phyloP scores from a whole-genome alignment of 2,888 invertebrate species.

The Chymomyza amoena region DNA sequence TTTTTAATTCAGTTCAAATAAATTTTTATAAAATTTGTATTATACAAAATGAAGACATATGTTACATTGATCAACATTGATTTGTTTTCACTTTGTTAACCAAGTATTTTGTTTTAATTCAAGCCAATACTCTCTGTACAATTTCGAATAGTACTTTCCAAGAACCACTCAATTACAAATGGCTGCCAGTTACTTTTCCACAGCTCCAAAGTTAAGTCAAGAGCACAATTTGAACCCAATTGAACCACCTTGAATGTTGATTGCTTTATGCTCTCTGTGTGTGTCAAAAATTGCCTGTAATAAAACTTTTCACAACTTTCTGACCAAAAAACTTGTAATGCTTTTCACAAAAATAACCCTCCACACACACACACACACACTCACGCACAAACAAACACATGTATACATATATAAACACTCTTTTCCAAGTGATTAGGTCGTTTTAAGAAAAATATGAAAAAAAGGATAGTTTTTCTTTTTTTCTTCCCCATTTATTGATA shows the following conservation, averaged over 20 bases:
- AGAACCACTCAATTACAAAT: neutral
- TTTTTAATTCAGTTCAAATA: too few species aligned
- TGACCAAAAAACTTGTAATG: conserved; percentile 4
- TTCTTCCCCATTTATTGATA: conserved; percentile 50
- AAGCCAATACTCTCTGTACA: neutral
- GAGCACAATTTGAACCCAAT: neutral
- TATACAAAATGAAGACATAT: too few species aligned
- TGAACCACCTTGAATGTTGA: neutral
- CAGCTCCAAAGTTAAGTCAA: neutral
- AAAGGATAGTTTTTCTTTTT: conserved; percentile 13
- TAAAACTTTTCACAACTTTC: conserved; percentile 13
- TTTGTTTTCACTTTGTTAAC: neutral
- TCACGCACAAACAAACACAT: neutral
- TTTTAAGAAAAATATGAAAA: conserved; percentile 35
- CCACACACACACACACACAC: neutral
- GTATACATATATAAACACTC: neutral
- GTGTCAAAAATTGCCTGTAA: conserved; percentile 1
- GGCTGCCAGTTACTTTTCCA: neutral
- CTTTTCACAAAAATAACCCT: neutral
- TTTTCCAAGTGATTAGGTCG: conserved; percentile 61
- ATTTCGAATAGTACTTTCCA: neutral
- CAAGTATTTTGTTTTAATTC: neutral
- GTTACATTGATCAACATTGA: too few species aligned
- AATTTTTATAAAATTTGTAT: too few species aligned
- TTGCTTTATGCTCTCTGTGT: neutral